Base-by-base conservation (phyloP, 2,888 invertebrate species). In the Tubulanus polymorphus region DNA sequence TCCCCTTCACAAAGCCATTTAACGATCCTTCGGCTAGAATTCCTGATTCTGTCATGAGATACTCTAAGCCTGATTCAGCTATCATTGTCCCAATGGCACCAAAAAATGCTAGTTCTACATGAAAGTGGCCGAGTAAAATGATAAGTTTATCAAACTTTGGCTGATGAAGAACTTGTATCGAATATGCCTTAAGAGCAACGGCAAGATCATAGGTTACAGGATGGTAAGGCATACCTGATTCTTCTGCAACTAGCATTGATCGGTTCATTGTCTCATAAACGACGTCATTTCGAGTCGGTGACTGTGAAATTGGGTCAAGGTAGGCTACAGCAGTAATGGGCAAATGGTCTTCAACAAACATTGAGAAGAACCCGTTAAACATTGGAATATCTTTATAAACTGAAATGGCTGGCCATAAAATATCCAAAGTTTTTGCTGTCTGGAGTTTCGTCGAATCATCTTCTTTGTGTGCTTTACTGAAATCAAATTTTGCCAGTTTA, bases 191-290 rank as follows among this genome's bases (percentile, higher is more conserved):
- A 2, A 53, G 46, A 18, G 58, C 58, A 5, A 58, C 56, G 2
- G 56, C 57, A 20, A 58, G 41, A 37, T 58, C 58, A 23, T 59
- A 58, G 15, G 56, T 51, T 5, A 57, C 57, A 27, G 57, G 30
- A 8, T 18, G 51, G 41, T 57, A 52, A 18, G 57, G 35, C 51
- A 58, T 55, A 2, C 41, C 27, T 8, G 53, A 48, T 53, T 59
- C 58, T 10, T 5, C 47, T 18, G 58, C 53, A 6, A 58, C 58
- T 26, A 47, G 51, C 37, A 58, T 15, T 2, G 49, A 47, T 23
- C 56, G 50, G 2, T 27, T 28, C 58, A 58, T 59, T 0, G 53
- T 58, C 37, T 58, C 57, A 18, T 48, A 47, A 18, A 58, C 58
- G 23, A 56, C 56, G 30, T 58, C 56, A 57, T 56, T 56, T 27